phyloP scores from a whole-genome alignment of 2,113 vertebrate species.

The Chamaetylas fuelleborni region DNA sequence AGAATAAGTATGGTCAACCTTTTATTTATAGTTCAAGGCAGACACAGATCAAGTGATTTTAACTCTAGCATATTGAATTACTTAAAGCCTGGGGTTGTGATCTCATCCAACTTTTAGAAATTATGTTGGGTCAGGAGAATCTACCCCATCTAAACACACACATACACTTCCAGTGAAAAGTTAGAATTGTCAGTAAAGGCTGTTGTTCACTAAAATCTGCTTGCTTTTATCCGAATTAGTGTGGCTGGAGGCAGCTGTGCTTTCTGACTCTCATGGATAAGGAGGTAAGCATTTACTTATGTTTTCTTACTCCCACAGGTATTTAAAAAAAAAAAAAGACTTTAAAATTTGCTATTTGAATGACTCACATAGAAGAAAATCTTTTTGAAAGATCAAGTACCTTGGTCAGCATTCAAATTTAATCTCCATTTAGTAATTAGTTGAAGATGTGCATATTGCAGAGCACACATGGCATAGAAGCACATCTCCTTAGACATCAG shows the following conservation, averaged over 20 bases:
- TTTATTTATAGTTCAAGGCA: neutral
- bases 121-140: neutral
- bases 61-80: slow-evolving; percentile 22
- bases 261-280: neutral
- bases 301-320: neutral
- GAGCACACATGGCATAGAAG: neutral
- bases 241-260: neutral
- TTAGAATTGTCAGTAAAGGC: neutral
- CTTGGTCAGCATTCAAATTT: neutral
- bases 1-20: neutral
- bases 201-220: neutral
- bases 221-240: neutral
- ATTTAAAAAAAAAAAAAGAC: neutral
- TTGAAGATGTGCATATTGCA: neutral
- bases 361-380: neutral
- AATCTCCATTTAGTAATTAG: neutral
- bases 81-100: slow-evolving; percentile 11
- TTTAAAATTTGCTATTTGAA: neutral
- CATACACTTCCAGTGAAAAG: neutral
- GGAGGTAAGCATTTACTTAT: neutral
- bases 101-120: neutral
- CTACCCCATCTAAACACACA: neutral
- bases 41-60: neutral
- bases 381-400: neutral
- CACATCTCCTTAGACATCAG: neutral